Conservation (phyloP, 1,140 invertebrate species). For the Nasonia longicornis region DNA sequence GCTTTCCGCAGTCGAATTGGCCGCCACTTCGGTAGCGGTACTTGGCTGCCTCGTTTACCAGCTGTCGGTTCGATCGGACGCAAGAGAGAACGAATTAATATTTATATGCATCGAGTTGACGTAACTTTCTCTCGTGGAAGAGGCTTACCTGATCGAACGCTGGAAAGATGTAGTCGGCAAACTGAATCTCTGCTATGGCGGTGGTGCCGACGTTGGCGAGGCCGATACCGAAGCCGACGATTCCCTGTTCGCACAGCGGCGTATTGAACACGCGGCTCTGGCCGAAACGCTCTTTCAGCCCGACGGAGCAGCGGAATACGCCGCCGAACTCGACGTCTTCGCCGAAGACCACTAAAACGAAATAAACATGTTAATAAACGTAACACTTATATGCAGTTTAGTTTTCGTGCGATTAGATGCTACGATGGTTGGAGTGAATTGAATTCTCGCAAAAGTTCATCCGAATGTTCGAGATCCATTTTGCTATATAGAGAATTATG, state of each 20-base stretch:
- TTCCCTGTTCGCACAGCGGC: constrained; percentile 97
- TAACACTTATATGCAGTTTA: too few relatives aligned
- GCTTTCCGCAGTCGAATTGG: constrained; percentile 88
- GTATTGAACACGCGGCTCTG: constrained; percentile 96
- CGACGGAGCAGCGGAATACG: constrained; percentile 96
- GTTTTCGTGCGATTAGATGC: too few relatives aligned
- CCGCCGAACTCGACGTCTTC: constrained; percentile 99
- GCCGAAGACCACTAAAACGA: constrained; percentile 85
- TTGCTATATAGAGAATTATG: too few relatives aligned
- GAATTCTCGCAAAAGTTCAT: too few relatives aligned
- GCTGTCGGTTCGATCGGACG: constrained; percentile 63
- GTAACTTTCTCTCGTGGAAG: background rate
- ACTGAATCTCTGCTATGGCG: constrained; percentile 99
- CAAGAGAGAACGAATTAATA: background rate
- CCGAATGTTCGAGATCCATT: too few relatives aligned
- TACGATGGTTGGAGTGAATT: too few relatives aligned
- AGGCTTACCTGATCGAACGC: constrained; percentile 94
- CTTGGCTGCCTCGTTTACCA: constrained; percentile 94
- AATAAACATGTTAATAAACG: background rate
- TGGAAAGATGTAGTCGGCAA: constrained; percentile 99
- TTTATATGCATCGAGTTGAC: background rate
- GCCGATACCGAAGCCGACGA: constrained; percentile 97
- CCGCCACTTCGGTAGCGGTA: constrained; percentile 93
- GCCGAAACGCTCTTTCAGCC: constrained; percentile 94
- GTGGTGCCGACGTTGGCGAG: constrained; percentile 89